Percentiles rank a stretch among this genome's conserved stretches.
Evolutionary conservation across 2,797 vertebrate species (phyloP).

Genomic region (Notoglanidium macrostoma): DNA sequence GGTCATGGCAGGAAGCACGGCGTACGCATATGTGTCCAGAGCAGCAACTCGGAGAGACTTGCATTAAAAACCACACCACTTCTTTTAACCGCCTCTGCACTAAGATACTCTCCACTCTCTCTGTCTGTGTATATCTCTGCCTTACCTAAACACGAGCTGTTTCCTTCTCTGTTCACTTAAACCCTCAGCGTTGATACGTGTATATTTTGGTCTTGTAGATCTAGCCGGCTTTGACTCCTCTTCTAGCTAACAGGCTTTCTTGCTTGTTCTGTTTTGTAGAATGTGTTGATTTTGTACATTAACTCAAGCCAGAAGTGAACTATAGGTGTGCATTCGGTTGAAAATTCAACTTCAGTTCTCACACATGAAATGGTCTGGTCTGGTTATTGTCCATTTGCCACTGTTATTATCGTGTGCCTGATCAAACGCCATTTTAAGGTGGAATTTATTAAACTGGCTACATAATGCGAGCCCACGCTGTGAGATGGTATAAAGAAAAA

Average conservation of each 20-base stretch:
- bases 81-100: slow-evolving; percentile 33
- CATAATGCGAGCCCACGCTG: not conserved
- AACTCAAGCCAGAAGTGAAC: slow-evolving; percentile 29
- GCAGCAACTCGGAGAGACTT: not conserved
- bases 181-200: slow-evolving; percentile 21
- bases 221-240: slow-evolving; percentile 42
- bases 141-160: slow-evolving; percentile 48
- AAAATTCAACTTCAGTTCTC: slow-evolving; percentile 7
- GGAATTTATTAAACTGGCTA: not conserved
- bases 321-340: slow-evolving; percentile 11
- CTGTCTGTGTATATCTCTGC: slow-evolving; percentile 32
- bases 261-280: slow-evolving; percentile 37
- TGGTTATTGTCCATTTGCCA: slow-evolving; percentile 8
- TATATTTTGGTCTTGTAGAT: slow-evolving; percentile 39
- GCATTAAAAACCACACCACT: slow-evolving; percentile 9
- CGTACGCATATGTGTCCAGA: not conserved
- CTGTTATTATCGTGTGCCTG: slow-evolving; percentile 25
- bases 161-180: slow-evolving; percentile 20
- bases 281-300: slow-evolving; percentile 44
- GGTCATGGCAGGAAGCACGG: slow-evolving; percentile 12
- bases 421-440: slow-evolving; percentile 11
- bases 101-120: slow-evolving; percentile 18
- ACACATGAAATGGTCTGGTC: slow-evolving; percentile 5
- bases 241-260: slow-evolving; percentile 21
- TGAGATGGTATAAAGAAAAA: not conserved